Evolutionary conservation across 2,888 invertebrate genomes (phyloP).

Genomic region (Trachelus stipa): DNA sequence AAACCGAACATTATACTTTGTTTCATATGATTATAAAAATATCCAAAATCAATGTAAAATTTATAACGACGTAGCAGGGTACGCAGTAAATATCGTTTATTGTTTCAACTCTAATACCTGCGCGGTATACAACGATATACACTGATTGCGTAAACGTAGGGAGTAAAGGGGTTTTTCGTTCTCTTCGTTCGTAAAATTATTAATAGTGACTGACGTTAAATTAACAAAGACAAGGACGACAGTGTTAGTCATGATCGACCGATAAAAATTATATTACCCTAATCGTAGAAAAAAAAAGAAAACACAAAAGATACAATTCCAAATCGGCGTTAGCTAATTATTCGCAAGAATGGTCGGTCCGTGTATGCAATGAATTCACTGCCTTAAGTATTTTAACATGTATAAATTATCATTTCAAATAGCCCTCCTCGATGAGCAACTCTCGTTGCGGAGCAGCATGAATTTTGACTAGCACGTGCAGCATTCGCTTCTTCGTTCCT

Average conservation of each 20-base stretch:
- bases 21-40: too few species aligned
- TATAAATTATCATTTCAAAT: too few species aligned
- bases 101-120: slow-evolving; percentile 52
- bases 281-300: slow-evolving; percentile 24
- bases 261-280: slow-evolving; percentile 31
- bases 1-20: too few species aligned
- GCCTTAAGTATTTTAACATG: too few species aligned
- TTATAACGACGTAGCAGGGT: not conserved
- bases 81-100: slow-evolving; percentile 59
- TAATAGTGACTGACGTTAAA: slow-evolving; percentile 56
- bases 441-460: slow-evolving; percentile 40
- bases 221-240: slow-evolving; percentile 38
- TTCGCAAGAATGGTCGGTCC: too few species aligned
- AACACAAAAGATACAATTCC: slow-evolving; percentile 9
- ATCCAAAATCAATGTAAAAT: too few species aligned
- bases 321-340: too few species aligned
- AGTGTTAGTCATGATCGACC: slow-evolving; percentile 47
- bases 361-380: too few species aligned
- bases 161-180: slow-evolving; percentile 41
- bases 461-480: slow-evolving; percentile 63
- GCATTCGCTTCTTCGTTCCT: slow-evolving; percentile 17
- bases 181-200: slow-evolving; percentile 33
- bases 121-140: slow-evolving; percentile 51
- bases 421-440: too few species aligned
- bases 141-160: slow-evolving; percentile 54